Evolutionary conservation across 2,113 vertebrate species (phyloP), one percentile per base, ranked within the genome.

Genomic region (Aldabrachelys gigantea): DNA sequence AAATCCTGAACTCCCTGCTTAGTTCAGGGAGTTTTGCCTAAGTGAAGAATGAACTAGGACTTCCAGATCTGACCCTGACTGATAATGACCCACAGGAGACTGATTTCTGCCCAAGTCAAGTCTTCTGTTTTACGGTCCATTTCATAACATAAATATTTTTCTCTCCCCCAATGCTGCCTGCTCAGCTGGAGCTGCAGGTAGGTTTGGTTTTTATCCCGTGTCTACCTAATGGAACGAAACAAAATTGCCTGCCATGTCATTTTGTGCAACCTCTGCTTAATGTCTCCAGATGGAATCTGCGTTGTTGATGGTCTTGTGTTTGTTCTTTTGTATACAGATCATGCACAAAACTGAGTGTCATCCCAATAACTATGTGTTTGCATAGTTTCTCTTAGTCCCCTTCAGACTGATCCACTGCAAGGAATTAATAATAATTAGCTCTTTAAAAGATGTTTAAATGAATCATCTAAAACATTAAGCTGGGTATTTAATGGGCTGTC

Each of bases 111-210:
- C 93, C 88, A 96, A 98, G 90, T 96, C 94, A 97, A 97, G 90
- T 82, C 98, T 98, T 98, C 97, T 96, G 85, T 91, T 94, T 85
- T 90, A 4, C 96, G 96, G 88, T 97, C 97, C 93, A 29, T 78
- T 98, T 94, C 95, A 79, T 98, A 98, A 98, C 96, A 38, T 79
- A 95, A 98, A 92, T 98, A 97, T 98, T 98, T 98, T 98, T 98
- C 97, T 98, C 96, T 98, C 97, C 94, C 97, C 97, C 96, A 97
- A 98, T 98, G 98, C 98, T 98, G 97, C 98, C 98, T 98, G 97
- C 97, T 98, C 97, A 99, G 99, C 97, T 99, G 99, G 99, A 99
- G 98, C 98, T 99, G 97, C 99, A 99, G 99, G 99, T 99, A 99
- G 98, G 99, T 98, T 97, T 98, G 88, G 31, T 83, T 47, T 69